Percentiles rank a stretch among this genome's conserved stretches.
phyloP scores from a whole-genome alignment of 2,797 vertebrate genomes.

The Spizella passerina region DNA sequence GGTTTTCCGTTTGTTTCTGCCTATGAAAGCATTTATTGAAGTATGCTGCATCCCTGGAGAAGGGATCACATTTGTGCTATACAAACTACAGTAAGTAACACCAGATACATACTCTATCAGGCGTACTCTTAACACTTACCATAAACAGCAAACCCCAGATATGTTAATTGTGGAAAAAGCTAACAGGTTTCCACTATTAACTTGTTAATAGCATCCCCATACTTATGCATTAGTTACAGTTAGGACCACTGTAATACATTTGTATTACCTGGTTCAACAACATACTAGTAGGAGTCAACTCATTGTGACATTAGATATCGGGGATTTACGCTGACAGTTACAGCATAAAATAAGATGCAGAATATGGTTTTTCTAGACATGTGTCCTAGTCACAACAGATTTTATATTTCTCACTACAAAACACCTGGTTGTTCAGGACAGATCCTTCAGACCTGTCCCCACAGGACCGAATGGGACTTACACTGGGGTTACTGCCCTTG shows the following conservation, averaged over 20 bases:
- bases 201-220: conserved; percentile 76
- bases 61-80: conserved; percentile 60
- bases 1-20: conserved; percentile 24
- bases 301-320: conserved; percentile 75
- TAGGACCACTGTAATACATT: conserved; percentile 72
- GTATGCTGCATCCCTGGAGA: conserved; percentile 31
- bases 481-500: conserved; percentile 82
- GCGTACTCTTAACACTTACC: conserved; percentile 75
- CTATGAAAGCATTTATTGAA: conserved; percentile 15
- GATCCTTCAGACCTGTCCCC: conserved; percentile 77
- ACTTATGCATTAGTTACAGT: conserved; percentile 82
- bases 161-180: conserved; percentile 70
- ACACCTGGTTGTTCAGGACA: conserved; percentile 81
- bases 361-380: conserved; percentile 41
- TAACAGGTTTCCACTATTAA: conserved; percentile 81
- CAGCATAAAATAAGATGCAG: conserved; percentile 63
- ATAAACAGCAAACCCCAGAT: conserved; percentile 76
- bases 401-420: conserved; percentile 98
- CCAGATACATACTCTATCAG: conserved; percentile 53
- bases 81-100: conserved; percentile 49
- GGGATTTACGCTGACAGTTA: conserved; percentile 77
- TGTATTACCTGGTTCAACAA: conserved; percentile 69
- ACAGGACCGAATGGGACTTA: conserved; percentile 90
- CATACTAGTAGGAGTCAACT: conserved; percentile 75
- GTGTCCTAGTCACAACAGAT: conserved; percentile 92